Evolutionary conservation across 2,113 vertebrate species (phyloP), one percentile per base, ranked within the genome.

Genomic region (Panurus biarmicus): DNA sequence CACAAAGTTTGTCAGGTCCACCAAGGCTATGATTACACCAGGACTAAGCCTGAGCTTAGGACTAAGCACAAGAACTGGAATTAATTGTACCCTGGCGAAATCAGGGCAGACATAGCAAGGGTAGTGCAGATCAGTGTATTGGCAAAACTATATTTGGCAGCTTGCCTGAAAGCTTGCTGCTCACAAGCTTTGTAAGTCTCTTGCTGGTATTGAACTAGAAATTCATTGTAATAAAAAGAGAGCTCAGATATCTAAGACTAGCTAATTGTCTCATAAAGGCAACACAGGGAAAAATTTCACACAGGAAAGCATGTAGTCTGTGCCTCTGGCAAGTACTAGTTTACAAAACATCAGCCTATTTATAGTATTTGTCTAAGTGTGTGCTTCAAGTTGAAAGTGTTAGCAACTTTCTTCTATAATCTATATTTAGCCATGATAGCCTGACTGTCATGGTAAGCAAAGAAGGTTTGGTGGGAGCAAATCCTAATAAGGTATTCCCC

Each of bases 331-430:
- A 80, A 77, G 83, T 77, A 60, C 38, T 67, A 38, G 79, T 92
- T 95, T 93, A 92, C 83, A 88, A 92, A 90, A 92, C 69, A 90
- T 89, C 50, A 71, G 25, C 29, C 72, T 91, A 73, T 96, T 96
- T 94, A 80, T 91, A 85, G 75, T 58, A 25, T 87, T 93, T 89
- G 26, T 84, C 47, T 74, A 82, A 87, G 62, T 31, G n/a, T 47
- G 56, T 66, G 36, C 60, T 89, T 90, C 74, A 72, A 81, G 44
- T 87, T 64, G 57, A 82, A 96, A 92, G 70, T 21, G 28, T 79
- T 78, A 91, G 58, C 42, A 76, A 58, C 70, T 96, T 94, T 94
- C 61, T 92, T 87, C 70, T 93, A 15, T 60, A 75, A 45, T 73
- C 88, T 92, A 51, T 89, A 78, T 95, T 92, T 94, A 95, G 87